Percentiles rank a stretch among this genome's conserved stretches.
phyloP scores from a whole-genome alignment of 2,113 vertebrate species.

The Puma concolor region DNA sequence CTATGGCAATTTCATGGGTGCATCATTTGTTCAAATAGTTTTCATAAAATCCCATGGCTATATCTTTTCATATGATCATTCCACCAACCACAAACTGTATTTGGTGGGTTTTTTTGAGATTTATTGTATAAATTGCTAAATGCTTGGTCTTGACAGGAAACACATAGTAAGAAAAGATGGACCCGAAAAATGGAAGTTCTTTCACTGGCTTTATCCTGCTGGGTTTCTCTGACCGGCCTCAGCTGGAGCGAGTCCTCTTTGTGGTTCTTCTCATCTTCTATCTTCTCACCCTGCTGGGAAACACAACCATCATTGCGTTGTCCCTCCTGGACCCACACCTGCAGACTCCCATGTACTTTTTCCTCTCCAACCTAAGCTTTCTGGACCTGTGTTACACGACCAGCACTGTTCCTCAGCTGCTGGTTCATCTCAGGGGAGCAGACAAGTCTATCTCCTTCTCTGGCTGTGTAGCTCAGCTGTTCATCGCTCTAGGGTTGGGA shows the following conservation, averaged over 20 bases:
- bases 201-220: slow-evolving; percentile 35
- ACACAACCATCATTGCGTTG: too few species aligned
- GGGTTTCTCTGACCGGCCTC: slow-evolving; percentile 15
- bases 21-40: background rate
- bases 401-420: background rate
- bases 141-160: background rate
- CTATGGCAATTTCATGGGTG: background rate
- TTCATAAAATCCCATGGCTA: background rate
- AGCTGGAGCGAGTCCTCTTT: background rate
- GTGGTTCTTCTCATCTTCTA: background rate
- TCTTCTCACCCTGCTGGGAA: background rate
- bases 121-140: background rate
- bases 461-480: slow-evolving; percentile 44
- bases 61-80: background rate
- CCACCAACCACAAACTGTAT: background rate
- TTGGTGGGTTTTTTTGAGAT: background rate
- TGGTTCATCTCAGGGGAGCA: background rate
- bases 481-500: background rate
- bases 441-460: slow-evolving; percentile 17
- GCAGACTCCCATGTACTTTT: background rate
- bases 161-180: background rate
- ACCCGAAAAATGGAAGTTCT: background rate
- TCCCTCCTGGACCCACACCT: background rate
- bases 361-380: background rate
- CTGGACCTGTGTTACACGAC: background rate